Percentiles rank a stretch among this genome's conserved stretches.
These are phyloP conservation scores for Neoniphon sammara DNA, from an alignment of 2,797 vertebrate genomes.

Conservation along the genomic window DNA sequence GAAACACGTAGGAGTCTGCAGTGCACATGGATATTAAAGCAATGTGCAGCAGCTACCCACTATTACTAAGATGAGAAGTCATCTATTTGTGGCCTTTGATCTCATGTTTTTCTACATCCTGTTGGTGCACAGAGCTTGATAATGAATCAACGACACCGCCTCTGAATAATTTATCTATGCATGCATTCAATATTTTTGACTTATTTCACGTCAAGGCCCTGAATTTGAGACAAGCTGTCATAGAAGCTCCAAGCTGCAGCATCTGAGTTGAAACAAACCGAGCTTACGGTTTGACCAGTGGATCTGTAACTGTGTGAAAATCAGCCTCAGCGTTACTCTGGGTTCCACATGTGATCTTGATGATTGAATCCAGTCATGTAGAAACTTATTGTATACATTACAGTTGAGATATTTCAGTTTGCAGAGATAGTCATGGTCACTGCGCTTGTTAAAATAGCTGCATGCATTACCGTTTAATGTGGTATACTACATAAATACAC, in stretches of 20 bases:
- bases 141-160: conserved; percentile 33
- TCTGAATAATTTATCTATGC: conserved; percentile 35
- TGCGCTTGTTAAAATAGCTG: conserved; percentile 39
- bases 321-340: conserved; percentile 22
- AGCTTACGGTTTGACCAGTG: background rate
- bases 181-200: conserved; percentile 15
- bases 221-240: conserved; percentile 12
- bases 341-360: conserved; percentile 39
- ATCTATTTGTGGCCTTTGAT: conserved; percentile 52
- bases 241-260: conserved; percentile 3
- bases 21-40: conserved; percentile 1
- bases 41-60: conserved; percentile 22
- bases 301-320: conserved; percentile 22
- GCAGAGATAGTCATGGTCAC: conserved; percentile 20
- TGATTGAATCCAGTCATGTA: conserved; percentile 37
- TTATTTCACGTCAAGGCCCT: conserved; percentile 15
- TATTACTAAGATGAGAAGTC: conserved; percentile 49
- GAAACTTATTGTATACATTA: conserved; percentile 42
- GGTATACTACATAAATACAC: conserved; percentile 18
- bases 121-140: conserved; percentile 31
- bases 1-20: conserved; percentile 24
- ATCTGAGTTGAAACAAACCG: background rate
- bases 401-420: conserved; percentile 30
- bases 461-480: conserved; percentile 12
- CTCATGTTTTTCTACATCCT: conserved; percentile 40